Conservation (phyloP, 2,888 invertebrate genomes). For the Drosophila buzzatii region DNA sequence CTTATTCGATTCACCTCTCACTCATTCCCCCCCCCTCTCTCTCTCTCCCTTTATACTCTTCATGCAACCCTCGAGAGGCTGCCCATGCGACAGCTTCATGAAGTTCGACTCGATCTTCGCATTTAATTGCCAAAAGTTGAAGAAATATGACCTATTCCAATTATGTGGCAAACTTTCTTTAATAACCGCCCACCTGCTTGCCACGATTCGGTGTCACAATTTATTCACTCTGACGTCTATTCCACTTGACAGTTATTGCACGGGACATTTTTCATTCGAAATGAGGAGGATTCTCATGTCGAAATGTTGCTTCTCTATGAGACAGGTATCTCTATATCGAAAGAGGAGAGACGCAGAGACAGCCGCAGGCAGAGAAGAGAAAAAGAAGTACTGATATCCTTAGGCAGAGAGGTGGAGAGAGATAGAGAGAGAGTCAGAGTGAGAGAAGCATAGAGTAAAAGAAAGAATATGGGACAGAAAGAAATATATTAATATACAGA, state of each 20-base stretch:
- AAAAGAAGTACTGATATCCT: background rate
- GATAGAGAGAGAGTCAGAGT: too few relatives aligned
- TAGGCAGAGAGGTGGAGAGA: too few relatives aligned
- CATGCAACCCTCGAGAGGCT: background rate
- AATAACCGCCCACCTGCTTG: conserved; percentile 11
- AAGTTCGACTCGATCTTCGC: conserved; percentile 53
- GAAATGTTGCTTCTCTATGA: background rate
- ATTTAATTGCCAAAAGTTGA: conserved; percentile 65
- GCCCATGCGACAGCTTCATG: conserved; percentile 8
- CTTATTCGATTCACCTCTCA: conserved; percentile 72
- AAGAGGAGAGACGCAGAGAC: background rate
- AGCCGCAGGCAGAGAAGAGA: background rate
- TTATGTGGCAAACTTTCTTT: conserved; percentile 58
- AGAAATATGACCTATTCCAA: conserved; percentile 48
- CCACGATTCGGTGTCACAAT: background rate
- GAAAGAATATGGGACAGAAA: background rate
- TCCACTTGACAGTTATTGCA: conserved; percentile 57
- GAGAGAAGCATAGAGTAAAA: background rate
- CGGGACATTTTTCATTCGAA: conserved; percentile 30
- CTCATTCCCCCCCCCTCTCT: background rate
- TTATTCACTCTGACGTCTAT: conserved; percentile 40
- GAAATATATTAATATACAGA: background rate
- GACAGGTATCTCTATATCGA: too few relatives aligned
- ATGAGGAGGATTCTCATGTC: background rate
- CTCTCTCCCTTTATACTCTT: background rate